phyloP scores from a whole-genome alignment of 2,113 vertebrate genomes.

The Elachura formosa region DNA sequence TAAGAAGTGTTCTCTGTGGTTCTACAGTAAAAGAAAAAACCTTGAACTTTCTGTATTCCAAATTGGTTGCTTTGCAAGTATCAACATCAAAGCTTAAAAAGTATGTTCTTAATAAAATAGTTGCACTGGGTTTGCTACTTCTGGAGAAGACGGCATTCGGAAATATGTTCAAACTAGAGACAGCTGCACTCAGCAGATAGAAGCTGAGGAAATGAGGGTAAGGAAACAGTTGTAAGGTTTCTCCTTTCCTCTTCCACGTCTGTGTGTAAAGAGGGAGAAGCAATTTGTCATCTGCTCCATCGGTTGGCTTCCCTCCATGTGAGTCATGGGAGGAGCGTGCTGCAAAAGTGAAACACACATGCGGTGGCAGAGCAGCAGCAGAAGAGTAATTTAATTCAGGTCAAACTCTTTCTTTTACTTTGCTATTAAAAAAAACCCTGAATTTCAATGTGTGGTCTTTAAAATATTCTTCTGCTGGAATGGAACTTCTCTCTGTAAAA shows the following conservation, averaged over 20 bases:
- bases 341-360: background rate
- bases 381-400: background rate
- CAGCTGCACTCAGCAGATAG: constrained; percentile 5
- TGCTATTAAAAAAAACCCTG: background rate
- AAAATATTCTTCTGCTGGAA: background rate
- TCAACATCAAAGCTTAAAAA: background rate
- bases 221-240: background rate
- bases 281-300: background rate
- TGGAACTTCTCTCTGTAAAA: constrained; percentile 65
- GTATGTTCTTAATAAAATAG: background rate
- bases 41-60: background rate
- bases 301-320: background rate
- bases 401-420: background rate
- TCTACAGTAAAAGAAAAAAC: background rate
- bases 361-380: background rate
- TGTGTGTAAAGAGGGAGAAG: background rate
- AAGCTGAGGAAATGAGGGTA: background rate
- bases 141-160: background rate
- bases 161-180: background rate
- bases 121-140: background rate
- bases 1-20: background rate
- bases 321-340: background rate
- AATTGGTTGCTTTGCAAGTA: background rate
- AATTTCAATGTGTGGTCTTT: background rate
- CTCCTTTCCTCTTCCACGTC: background rate